A percentile compares a stretch with the other conserved stretches of the same genome.
phyloP scores from a whole-genome alignment of 53 echinoderm and acorn worm species.

The Holothuria leucospilota region DNA sequence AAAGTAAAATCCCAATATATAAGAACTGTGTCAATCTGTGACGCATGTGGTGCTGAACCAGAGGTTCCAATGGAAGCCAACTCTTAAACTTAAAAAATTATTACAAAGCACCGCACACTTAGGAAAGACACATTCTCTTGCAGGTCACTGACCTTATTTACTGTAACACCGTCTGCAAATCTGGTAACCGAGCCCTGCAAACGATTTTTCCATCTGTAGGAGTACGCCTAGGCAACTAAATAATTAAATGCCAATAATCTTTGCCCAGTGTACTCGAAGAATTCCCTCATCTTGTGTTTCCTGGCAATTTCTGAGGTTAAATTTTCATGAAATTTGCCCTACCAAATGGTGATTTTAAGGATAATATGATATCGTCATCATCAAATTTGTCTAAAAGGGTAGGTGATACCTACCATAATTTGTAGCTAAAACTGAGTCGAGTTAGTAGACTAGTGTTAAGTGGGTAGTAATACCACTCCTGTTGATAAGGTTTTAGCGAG shows the following conservation, averaged over 20 bases:
- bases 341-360: background rate
- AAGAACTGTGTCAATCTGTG: too few species aligned
- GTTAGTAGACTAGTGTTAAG: too few species aligned
- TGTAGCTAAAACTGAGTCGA: too few species aligned
- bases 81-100: too few species aligned
- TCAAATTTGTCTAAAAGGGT: conserved; percentile 29
- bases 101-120: too few species aligned
- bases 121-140: too few species aligned
- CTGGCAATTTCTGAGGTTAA: too few species aligned
- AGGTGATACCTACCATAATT: conserved; percentile 24
- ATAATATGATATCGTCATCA: conserved; percentile 5
- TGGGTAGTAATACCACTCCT: too few species aligned
- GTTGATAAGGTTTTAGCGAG: too few species aligned
- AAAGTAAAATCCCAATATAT: too few species aligned
- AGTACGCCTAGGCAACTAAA: conserved; percentile 24
- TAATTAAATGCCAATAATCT: conserved; percentile 39
- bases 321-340: conserved; percentile 1
- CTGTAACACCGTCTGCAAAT: background rate
- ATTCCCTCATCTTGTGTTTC: conserved; percentile 4
- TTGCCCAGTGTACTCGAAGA: conserved; percentile 17
- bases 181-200: conserved; percentile 29
- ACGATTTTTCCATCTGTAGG: conserved; percentile 32
- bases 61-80: too few species aligned
- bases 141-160: conserved; percentile 24
- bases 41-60: too few species aligned